These are phyloP conservation scores for Beaufortia kweichowensis DNA, from an alignment of 2,113 vertebrate species.

Conservation along the genomic window DNA sequence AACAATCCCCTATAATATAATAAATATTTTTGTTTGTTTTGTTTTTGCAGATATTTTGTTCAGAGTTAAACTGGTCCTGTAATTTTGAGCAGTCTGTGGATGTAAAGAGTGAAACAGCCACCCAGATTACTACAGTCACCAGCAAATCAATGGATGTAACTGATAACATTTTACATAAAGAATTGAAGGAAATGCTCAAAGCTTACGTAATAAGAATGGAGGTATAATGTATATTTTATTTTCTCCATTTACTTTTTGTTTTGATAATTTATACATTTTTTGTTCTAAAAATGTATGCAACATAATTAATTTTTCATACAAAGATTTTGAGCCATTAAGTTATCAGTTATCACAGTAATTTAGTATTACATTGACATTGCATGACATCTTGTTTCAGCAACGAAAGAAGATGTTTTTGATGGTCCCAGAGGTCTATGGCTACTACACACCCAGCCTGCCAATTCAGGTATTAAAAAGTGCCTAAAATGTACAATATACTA, in stretches of 20 bases:
- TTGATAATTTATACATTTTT: background rate
- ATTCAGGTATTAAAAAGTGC: conserved; percentile 63
- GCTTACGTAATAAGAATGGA: conserved; percentile 63
- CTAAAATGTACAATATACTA: conserved; percentile 43
- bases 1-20: too few species aligned
- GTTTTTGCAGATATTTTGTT: conserved; percentile 24
- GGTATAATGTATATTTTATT: conserved; percentile 56
- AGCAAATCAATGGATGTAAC: conserved; percentile 27
- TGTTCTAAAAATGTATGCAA: too few species aligned
- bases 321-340: background rate
- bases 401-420: conserved; percentile 60
- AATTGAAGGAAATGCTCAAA: conserved; percentile 65
- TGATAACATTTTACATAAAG: conserved; percentile 50
- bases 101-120: background rate
- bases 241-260: background rate
- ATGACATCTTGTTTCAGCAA: conserved; percentile 55
- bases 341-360: conserved; percentile 5
- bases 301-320: conserved; percentile 20
- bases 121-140: background rate
- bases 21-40: background rate
- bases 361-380: background rate
- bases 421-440: conserved; percentile 67
- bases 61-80: conserved; percentile 32
- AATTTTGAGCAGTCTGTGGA: background rate
- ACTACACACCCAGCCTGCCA: conserved; percentile 57